A percentile compares a stretch with the other conserved stretches of the same genome.
Evolutionary conservation across 2,797 vertebrate species (phyloP).

Genomic region (Sebastes steindachneri): DNA sequence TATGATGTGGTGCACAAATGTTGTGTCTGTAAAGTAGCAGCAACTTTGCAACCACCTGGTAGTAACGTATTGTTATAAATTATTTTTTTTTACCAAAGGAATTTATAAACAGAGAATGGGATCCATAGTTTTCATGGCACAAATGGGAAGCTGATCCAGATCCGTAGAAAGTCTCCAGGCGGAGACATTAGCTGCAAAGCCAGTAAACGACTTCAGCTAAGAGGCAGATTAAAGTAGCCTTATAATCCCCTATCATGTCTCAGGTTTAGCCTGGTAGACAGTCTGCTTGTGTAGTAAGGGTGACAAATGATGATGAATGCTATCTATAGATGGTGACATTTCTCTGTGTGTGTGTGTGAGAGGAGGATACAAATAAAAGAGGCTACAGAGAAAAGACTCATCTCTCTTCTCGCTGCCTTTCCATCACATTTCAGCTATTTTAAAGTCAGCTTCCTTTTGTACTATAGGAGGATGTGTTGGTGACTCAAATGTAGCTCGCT

Average conservation of each 20-base stretch:
- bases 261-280: constrained; percentile 18
- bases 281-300: constrained; percentile 13
- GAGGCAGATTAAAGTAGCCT: constrained; percentile 52
- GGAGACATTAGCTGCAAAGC: not conserved
- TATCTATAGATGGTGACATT: constrained; percentile 10
- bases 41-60: too few relatives aligned
- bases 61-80: fast-evolving
- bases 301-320: constrained; percentile 4
- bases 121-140: not conserved
- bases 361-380: not conserved
- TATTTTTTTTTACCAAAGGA: not conserved
- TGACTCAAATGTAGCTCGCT: not conserved
- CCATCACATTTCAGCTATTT: not conserved
- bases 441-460: not conserved
- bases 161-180: not conserved
- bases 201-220: constrained; percentile 30
- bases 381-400: not conserved
- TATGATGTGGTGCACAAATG: not conserved
- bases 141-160: not conserved
- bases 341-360: not conserved
- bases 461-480: not conserved
- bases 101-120: not conserved
- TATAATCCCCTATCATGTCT: constrained; percentile 63
- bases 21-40: too few relatives aligned
- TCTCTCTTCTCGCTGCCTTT: not conserved